Conservation (phyloP, 2,797 vertebrate genomes). For the Halcyon badia region DNA sequence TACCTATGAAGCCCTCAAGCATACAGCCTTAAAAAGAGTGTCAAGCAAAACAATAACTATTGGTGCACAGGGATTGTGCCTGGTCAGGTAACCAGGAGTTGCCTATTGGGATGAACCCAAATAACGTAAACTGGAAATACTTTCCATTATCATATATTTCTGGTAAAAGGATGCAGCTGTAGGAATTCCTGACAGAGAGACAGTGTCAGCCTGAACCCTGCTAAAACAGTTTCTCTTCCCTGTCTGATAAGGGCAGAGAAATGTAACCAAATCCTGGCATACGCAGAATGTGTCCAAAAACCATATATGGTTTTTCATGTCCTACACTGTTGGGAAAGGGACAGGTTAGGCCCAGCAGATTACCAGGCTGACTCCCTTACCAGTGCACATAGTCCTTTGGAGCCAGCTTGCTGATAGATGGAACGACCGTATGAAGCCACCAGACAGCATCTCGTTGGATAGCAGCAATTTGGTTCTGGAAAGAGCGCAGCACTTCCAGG, state of each 20-base stretch:
- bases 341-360: background rate
- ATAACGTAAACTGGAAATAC: background rate
- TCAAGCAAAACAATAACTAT: background rate
- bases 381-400: conserved; percentile 98
- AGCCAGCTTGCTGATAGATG: conserved; percentile 94
- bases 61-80: background rate
- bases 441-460: conserved; percentile 97
- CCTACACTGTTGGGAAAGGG: background rate
- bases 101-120: background rate
- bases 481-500: conserved; percentile 92
- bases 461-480: conserved; percentile 97
- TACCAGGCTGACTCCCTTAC: conserved; percentile 72
- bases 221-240: background rate
- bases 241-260: background rate
- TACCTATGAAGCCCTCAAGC: background rate
- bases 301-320: background rate
- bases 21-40: rapidly evolving
- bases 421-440: conserved; percentile 98
- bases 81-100: background rate
- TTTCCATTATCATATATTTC: background rate
- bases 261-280: background rate
- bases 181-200: background rate
- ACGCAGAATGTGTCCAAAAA: background rate
- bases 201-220: background rate
- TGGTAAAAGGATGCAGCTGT: background rate